Base-by-base conservation (phyloP, 2,797 vertebrate genomes). In the Epinephelus awoara region DNA sequence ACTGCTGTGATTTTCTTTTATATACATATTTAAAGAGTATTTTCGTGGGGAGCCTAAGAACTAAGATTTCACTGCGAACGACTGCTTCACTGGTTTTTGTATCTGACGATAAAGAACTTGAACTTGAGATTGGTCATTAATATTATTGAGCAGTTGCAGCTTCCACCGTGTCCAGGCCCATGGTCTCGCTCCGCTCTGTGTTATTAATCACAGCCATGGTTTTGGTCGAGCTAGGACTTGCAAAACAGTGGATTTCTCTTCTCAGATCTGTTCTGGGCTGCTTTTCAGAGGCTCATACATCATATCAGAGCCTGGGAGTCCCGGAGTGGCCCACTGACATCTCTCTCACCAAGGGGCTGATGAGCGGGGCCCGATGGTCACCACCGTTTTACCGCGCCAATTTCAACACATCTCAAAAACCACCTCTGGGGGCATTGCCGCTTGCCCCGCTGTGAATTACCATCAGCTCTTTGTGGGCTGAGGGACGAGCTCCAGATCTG, bases 391-490 rank as follows among this genome's bases (percentile, higher is more conserved):
- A 77, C 79, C 49, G 34, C 25, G 91, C 89, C 93, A 93, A 89
- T 91, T 93, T 93, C 93, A 95, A 93, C 92, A 94, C 80, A 61
- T 85, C 69, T 77, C 72, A 57, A 77, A 44, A 89, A 58, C 27
- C 81, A 66, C 84, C 85, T 67, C 76, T 79, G 67, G 84, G 86
- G 80, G 69, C 46, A 29, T 58, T 68, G 34, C 58, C 2, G 67
- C 77, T 71, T 6, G 19, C 67, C 83, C 71, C 27, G 77, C 90
- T 87, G 89, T 47, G 87, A 86, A 68, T 85, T 83, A 89, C 91
- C 87, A 86, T 93, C 89, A 81, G 86, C 72, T 89, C 90, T 92
- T 91, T 91, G 89, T 87, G 78, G 76, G 77, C 77, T 14, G 40
- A 9, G 65, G 72, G 67, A 82, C 51, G 61, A 59, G 79, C 62